A percentile compares a stretch with the other conserved stretches of the same genome.
Evolutionary conservation across 2,113 vertebrate species (phyloP).

Genomic region (cat (Felis catus)): DNA sequence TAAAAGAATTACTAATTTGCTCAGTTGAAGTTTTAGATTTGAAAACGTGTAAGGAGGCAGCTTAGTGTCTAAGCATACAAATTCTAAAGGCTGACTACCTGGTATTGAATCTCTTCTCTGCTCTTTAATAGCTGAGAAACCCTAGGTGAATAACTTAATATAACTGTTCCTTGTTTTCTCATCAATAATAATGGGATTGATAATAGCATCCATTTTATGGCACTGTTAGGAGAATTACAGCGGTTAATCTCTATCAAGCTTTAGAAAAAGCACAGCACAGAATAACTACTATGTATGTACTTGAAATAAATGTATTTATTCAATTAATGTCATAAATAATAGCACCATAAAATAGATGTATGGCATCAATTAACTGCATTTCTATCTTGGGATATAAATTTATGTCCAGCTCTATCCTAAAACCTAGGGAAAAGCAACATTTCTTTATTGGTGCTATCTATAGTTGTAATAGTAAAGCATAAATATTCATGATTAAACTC

Average conservation of each 20-base stretch:
- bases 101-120: neutral
- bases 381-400: neutral
- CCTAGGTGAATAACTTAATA: neutral
- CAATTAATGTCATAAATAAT: slow-evolving; percentile 8
- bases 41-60: neutral
- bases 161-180: neutral
- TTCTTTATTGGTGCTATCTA: neutral
- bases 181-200: neutral
- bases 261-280: neutral
- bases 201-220: neutral
- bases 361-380: neutral
- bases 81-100: neutral
- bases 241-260: neutral
- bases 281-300: neutral
- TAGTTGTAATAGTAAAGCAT: neutral
- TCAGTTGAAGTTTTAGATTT: neutral
- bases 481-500: slow-evolving; percentile 19
- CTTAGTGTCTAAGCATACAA: neutral
- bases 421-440: neutral
- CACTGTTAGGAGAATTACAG: neutral
- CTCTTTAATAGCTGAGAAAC: neutral
- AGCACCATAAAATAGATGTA: neutral
- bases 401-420: neutral
- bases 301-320: neutral
- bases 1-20: neutral